Base-by-base conservation (phyloP, 2,888 invertebrate species). In the Dorcus hopei region DNA sequence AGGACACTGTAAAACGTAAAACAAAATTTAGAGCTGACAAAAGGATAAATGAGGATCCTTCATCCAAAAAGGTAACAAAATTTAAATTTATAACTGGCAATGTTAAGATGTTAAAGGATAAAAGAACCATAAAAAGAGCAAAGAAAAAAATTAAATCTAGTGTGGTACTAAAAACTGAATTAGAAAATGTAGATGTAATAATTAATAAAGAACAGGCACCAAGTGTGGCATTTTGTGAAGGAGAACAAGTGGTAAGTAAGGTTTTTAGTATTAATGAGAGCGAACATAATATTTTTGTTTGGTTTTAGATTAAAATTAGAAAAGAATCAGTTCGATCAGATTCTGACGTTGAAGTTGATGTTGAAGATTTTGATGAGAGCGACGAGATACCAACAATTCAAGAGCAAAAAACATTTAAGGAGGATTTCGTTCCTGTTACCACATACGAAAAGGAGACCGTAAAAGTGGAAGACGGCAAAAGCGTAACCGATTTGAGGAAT, bases 311-410 rank as follows among this genome's bases (percentile, higher is more conserved):
- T 9, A 77, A 75, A 70, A 74, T 78, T 49, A 72, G 69, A 59
- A 74, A 74, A 53, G 73, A 75, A 62, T 72, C 73, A 48, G 72
- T 70, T 41, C 72, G 73, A 49, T 66, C 65, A n/a, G 68, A 70
- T 53, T 70, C 71, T 49, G 86, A 86, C 65, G 79, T 84, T 64
- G 86, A 86, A 58, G 78, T 86, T 62, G 86, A 86, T 60, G 76
- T 85, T 63, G 85, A 85, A 68, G 83, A 83, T 67, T 81, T 81
- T 49, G 78, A 74, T 61, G 81, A 80, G 42, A 55, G 58, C 14
- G 42, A 47, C 23, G 57, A 62, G 41, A 57, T 51, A 49, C 38
- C 23, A 19, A 45, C 3, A 19, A 9, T 14, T 16, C 39, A 11
- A 39, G 45, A 26, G 9, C 19, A 19, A 49, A 9, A 49, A 43